Conservation (phyloP, 1,140 invertebrate genomes). For the Drosophila mojavensis region DNA sequence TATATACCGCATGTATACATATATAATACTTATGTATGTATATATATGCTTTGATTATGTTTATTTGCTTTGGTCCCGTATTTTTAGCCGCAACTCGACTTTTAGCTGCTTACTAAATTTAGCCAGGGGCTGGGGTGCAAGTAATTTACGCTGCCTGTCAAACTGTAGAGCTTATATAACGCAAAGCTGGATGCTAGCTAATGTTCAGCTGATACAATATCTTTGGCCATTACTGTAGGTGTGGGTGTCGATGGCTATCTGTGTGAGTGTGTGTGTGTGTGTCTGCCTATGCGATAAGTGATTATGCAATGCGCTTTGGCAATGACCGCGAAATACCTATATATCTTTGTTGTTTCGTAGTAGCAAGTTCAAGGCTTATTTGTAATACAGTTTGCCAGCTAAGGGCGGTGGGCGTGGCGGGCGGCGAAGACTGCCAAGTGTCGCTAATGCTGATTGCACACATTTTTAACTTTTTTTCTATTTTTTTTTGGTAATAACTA, state of each 20-base stretch:
- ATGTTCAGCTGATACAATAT: conserved; percentile 30
- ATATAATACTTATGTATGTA: conserved; percentile 9
- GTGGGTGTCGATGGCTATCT: conserved; percentile 2
- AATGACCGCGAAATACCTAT: conserved; percentile 58
- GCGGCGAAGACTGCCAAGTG: conserved; percentile 41
- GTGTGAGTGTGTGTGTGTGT: conserved; percentile 6
- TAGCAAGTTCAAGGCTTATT: conserved; percentile 52
- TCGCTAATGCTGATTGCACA: conserved; percentile 7
- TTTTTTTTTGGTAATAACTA: conserved; percentile 13
- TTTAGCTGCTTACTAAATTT: conserved; percentile 70
- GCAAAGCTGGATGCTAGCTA: not conserved
- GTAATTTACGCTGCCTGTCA: conserved; percentile 32
- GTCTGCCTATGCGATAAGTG: conserved; percentile 28
- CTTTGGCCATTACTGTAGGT: conserved; percentile 5
- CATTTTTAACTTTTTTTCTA: not conserved
- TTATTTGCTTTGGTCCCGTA: conserved; percentile 59
- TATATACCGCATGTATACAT: conserved; percentile 6
- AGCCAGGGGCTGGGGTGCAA: conserved; percentile 21
- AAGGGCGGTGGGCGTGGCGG: conserved; percentile 1
- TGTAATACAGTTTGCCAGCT: not conserved
- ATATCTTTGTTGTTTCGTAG: conserved; percentile 1
- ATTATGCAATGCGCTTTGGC: conserved; percentile 67
- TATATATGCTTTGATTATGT: conserved; percentile 45
- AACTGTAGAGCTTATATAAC: conserved; percentile 64
- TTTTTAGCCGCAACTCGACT: conserved; percentile 74